Conservation (phyloP, 2,797 vertebrate genomes). For the Centroberyx gerrardi region DNA sequence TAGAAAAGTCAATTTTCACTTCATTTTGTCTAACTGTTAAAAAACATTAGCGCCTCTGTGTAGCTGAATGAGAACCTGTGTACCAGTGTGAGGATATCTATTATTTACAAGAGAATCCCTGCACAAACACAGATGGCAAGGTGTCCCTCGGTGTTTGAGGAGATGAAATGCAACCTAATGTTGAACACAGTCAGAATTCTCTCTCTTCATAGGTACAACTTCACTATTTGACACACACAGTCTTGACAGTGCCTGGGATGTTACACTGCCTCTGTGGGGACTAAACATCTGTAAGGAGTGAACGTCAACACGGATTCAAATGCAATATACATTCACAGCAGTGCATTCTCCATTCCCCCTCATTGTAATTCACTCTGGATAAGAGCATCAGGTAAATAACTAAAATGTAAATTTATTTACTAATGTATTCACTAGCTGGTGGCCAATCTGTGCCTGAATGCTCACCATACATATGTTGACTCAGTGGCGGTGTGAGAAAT, state of each 20-base stretch:
- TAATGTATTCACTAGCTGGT: too few species aligned
- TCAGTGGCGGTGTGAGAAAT: neutral
- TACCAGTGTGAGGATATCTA: constrained; percentile 46
- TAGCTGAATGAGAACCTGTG: constrained; percentile 35
- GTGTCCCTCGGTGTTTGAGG: constrained; percentile 31
- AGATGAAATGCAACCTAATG: constrained; percentile 52
- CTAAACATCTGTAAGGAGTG: neutral
- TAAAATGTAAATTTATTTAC: neutral
- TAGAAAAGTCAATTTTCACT: too few species aligned
- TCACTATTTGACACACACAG: constrained; percentile 29
- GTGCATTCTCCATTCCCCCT: too few species aligned
- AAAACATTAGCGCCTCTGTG: neutral
- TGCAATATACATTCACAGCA: too few species aligned
- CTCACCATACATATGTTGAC: neutral
- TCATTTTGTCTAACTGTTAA: too few species aligned
- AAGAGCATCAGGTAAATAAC: neutral
- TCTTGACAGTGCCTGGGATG: constrained; percentile 4
- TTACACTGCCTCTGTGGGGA: constrained; percentile 4
- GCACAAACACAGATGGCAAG: constrained; percentile 58
- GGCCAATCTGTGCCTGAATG: neutral
- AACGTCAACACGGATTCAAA: neutral
- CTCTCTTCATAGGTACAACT: constrained; percentile 27
- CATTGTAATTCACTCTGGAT: too few species aligned
- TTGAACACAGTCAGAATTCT: constrained; percentile 36
- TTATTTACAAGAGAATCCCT: constrained; percentile 53